phyloP scores from a whole-genome alignment of 2,113 vertebrate genomes.

The Geothlypis trichas region DNA sequence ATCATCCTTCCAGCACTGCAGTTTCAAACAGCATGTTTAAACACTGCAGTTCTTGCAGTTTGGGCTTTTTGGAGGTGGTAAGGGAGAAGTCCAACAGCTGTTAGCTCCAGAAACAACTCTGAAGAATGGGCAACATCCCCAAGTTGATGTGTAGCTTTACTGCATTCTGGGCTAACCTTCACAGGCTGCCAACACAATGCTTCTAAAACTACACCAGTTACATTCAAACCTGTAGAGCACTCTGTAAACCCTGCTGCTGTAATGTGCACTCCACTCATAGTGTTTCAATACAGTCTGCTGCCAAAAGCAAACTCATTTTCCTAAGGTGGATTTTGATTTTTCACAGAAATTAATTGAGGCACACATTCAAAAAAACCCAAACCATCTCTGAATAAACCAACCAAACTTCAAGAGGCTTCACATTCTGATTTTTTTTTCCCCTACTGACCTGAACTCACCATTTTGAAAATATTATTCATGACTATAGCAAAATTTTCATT shows the following conservation, averaged over 20 bases:
- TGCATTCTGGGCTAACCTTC: background rate
- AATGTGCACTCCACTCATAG: background rate
- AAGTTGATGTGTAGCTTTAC: background rate
- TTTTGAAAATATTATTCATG: background rate
- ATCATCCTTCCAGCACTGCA: background rate
- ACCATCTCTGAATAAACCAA: background rate
- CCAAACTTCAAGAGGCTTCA: background rate
- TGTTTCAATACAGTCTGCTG: background rate
- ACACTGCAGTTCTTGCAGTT: background rate
- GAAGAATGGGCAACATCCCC: background rate
- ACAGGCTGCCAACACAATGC: background rate
- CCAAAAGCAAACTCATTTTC: background rate
- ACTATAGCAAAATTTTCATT: background rate
- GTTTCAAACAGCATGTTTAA: background rate
- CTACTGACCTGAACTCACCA: background rate
- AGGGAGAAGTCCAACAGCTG: background rate
- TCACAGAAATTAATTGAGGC: background rate
- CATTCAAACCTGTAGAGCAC: background rate
- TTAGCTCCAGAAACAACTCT: background rate
- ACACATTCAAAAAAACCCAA: background rate
- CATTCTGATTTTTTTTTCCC: background rate
- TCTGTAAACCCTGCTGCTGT: background rate
- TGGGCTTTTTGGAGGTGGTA: background rate
- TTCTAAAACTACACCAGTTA: background rate
- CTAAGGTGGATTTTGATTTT: background rate